Evolutionary conservation across 2,888 invertebrate genomes (phyloP).

Genomic region (Nymphalis c-album): DNA sequence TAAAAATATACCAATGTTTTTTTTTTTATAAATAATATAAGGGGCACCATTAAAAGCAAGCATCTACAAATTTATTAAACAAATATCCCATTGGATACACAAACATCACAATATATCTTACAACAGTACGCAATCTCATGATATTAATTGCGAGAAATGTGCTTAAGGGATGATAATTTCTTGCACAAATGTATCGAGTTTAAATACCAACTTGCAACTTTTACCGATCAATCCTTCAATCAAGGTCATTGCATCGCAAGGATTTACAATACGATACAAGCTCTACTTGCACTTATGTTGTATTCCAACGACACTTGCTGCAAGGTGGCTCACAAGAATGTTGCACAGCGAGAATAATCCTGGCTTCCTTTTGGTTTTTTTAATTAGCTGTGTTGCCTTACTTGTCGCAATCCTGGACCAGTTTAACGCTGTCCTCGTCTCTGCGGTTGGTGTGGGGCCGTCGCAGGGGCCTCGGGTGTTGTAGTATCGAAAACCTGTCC

Average conservation of each 20-base stretch:
- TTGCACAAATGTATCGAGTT: background rate
- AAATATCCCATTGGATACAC: background rate
- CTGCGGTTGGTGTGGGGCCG: slow-evolving; percentile 54
- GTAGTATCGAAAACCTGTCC: slow-evolving; percentile 71
- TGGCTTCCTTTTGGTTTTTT: background rate
- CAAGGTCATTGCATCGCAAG: background rate
- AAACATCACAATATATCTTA: background rate
- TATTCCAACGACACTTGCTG: background rate
- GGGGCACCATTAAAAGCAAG: slow-evolving; percentile 4
- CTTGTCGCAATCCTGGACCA: slow-evolving; percentile 70
- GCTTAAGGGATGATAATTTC: background rate
- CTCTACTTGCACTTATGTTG: slow-evolving; percentile 1
- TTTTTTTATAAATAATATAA: background rate
- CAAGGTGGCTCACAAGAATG: slow-evolving; percentile 2
- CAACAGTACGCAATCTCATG: background rate
- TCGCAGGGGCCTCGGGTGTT: slow-evolving; percentile 68
- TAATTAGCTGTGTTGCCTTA: slow-evolving; percentile 42
- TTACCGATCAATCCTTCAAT: background rate
- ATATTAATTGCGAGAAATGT: background rate
- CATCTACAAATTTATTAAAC: background rate
- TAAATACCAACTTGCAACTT: background rate
- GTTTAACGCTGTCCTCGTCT: slow-evolving; percentile 67
- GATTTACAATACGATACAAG: background rate
- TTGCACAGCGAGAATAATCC: slow-evolving; percentile 6
- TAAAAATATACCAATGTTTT: background rate